Conservation (phyloP, 2,888 invertebrate genomes). For the Trachelus stipa region DNA sequence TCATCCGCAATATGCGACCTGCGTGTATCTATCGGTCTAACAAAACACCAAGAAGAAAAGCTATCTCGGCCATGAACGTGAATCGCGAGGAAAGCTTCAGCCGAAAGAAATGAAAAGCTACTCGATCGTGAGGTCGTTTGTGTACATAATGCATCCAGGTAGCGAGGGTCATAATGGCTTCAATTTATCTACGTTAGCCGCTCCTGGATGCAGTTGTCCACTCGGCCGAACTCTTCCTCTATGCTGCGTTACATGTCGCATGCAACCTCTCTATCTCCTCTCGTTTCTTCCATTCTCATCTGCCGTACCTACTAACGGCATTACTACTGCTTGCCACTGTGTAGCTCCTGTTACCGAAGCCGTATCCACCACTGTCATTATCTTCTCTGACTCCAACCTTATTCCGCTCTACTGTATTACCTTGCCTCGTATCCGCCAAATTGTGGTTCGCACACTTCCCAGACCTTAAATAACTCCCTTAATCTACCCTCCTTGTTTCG, state of each 20-base stretch:
- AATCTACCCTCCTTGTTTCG: constrained; percentile 17
- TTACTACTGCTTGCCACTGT: background rate
- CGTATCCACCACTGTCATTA: background rate
- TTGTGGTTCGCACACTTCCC: constrained; percentile 21
- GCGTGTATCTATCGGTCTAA: background rate
- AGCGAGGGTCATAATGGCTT: constrained; percentile 17
- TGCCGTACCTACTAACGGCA: background rate
- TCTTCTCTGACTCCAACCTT: background rate
- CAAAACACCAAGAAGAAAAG: background rate
- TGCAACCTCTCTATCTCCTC: background rate
- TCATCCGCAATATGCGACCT: background rate
- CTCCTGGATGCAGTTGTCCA: background rate
- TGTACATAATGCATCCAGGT: constrained; percentile 12
- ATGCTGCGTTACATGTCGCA: background rate
- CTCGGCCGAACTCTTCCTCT: constrained; percentile 1
- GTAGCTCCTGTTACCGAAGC: background rate
- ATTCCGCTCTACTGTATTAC: constrained; percentile 5
- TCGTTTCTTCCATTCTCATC: background rate
- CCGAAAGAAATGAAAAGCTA: background rate
- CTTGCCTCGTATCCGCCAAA: constrained; percentile 15
- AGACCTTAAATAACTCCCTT: constrained; percentile 20
- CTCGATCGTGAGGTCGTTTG: constrained; percentile 2
- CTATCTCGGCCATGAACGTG: background rate
- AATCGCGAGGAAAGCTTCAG: constrained; percentile 11
- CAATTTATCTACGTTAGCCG: constrained; percentile 20